Conservation (phyloP, 2,797 vertebrate species). For the Gambelia wislizenii region DNA sequence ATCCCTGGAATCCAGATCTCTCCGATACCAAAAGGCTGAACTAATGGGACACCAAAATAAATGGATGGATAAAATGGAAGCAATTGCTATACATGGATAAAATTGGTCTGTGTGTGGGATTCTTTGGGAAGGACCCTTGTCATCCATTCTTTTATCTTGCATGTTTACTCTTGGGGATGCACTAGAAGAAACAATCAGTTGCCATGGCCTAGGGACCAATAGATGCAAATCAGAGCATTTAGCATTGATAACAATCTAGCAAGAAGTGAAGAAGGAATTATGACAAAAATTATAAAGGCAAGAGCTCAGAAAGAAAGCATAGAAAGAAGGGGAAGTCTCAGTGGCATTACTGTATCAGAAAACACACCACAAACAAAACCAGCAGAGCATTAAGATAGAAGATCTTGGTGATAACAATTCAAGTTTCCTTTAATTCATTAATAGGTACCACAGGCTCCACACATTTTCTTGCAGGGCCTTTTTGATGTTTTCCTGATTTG, state of each 20-base stretch:
- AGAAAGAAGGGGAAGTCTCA: neutral
- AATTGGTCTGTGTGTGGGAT: neutral
- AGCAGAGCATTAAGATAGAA: neutral
- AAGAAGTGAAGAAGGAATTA: neutral
- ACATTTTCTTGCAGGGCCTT: too few species aligned
- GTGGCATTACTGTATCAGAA: neutral
- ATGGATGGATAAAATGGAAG: too few species aligned
- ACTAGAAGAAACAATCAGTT: neutral
- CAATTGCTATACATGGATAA: neutral
- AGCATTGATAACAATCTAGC: neutral
- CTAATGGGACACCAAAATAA: neutral
- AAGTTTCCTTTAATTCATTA: constrained; percentile 18
- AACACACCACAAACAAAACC: neutral
- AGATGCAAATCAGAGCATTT: neutral
- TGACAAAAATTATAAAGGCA: neutral
- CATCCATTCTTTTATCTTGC: neutral
- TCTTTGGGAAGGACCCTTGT: neutral
- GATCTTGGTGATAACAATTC: neutral
- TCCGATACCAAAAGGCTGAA: neutral
- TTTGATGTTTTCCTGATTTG: neutral
- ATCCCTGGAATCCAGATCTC: neutral
- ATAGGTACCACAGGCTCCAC: neutral
- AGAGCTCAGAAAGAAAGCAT: too few species aligned
- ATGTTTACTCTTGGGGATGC: too few species aligned
- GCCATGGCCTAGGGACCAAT: neutral